Conservation (phyloP, 2,797 vertebrate genomes). For the Phrynocephalus guinanensis region DNA sequence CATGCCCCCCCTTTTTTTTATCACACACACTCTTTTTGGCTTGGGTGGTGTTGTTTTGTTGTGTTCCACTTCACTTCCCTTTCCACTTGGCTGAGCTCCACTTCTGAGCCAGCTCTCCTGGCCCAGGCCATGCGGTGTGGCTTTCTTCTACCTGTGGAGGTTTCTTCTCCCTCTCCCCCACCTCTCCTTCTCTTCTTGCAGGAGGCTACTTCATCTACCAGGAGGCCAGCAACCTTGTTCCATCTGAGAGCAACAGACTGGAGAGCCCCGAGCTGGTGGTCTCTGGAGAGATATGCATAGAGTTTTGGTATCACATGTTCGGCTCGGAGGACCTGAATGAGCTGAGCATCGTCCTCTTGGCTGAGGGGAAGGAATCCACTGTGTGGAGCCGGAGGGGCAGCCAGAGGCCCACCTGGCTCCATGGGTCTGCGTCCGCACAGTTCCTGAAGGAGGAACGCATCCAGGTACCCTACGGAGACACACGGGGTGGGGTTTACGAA, state of each 20-base stretch:
- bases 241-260: slow-evolving; percentile 70
- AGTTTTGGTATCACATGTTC: slow-evolving; percentile 87
- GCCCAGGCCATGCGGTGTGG: neutral
- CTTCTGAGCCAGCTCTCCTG: slow-evolving; percentile 4
- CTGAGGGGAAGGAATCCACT: slow-evolving; percentile 42
- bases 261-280: slow-evolving; percentile 75
- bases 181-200: slow-evolving; percentile 44
- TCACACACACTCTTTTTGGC: neutral
- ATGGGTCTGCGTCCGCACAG: slow-evolving; percentile 75
- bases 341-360: slow-evolving; percentile 77
- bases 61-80: slow-evolving; percentile 18
- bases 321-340: slow-evolving; percentile 73
- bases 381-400: slow-evolving; percentile 78
- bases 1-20: no score
- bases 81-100: neutral
- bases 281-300: slow-evolving; percentile 81
- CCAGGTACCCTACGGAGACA: slow-evolving; percentile 76
- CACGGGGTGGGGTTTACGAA: no score
- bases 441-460: slow-evolving; percentile 65
- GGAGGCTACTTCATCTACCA: slow-evolving; percentile 75
- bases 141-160: neutral
- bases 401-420: slow-evolving; percentile 77
- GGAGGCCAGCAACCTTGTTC: slow-evolving; percentile 70
- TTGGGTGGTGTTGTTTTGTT: neutral
- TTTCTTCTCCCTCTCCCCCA: neutral